Evolutionary conservation across 1,140 invertebrate species (phyloP).

Genomic region (Rhyacophila brunnea): DNA sequence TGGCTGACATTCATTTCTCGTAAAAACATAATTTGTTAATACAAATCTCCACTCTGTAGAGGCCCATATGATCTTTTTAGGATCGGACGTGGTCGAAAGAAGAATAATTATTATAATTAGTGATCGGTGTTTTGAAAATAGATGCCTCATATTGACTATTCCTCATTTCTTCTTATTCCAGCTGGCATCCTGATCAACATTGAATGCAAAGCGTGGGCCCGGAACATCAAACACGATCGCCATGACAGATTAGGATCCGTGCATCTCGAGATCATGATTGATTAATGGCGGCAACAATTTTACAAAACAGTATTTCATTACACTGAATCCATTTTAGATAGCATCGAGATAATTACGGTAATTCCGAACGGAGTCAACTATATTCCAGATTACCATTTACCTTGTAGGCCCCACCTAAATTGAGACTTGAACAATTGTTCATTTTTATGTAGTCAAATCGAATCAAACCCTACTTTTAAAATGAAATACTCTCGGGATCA

Average conservation of each 20-base stretch:
- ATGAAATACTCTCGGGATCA: slow-evolving; percentile 1
- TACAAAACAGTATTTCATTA: slow-evolving; percentile 14
- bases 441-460: neutral
- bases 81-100: too few species aligned
- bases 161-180: slow-evolving; percentile 48
- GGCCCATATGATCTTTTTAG: too few species aligned
- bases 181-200: slow-evolving; percentile 85
- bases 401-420: neutral
- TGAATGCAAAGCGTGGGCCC: slow-evolving; percentile 88
- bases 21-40: too few species aligned
- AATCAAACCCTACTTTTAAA: neutral
- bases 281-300: slow-evolving; percentile 58
- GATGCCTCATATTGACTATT: neutral
- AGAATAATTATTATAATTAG: too few species aligned
- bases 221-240: slow-evolving; percentile 78
- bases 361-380: too few species aligned
- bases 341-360: too few species aligned
- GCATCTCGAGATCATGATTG: slow-evolving; percentile 86
- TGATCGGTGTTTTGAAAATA: too few species aligned
- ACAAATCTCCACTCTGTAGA: too few species aligned
- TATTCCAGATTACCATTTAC: too few species aligned
- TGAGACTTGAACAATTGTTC: neutral
- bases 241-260: slow-evolving; percentile 79
- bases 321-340: slow-evolving; percentile 2
- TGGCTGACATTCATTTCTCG: too few species aligned